Conservation (phyloP, 23 tunicate species). For the Halocynthia aurantium region DNA sequence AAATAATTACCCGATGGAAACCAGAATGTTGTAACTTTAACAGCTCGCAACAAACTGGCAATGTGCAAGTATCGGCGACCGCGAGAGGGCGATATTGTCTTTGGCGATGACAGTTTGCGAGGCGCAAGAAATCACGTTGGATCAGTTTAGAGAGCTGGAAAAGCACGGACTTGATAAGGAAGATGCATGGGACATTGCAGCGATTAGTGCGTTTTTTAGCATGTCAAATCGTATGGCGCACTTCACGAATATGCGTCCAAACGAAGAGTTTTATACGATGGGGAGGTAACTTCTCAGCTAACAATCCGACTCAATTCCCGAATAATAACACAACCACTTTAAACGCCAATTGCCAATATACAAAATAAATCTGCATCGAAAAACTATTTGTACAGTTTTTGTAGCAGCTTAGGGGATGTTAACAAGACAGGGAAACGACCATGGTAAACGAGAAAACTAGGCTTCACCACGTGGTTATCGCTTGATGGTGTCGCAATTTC, state of each 20-base stretch:
- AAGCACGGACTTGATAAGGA: constrained; percentile 45
- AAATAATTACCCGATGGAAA: background rate
- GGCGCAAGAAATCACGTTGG: constrained; percentile 19
- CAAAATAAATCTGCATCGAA: too few species aligned
- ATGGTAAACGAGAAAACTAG: too few species aligned
- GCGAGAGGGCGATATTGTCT: constrained; percentile 42
- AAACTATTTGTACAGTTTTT: too few species aligned
- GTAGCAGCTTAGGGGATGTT: too few species aligned
- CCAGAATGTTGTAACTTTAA: background rate
- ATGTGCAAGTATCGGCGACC: constrained; percentile 18
- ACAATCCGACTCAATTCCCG: too few species aligned
- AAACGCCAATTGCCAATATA: too few species aligned
- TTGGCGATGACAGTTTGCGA: constrained; percentile 25
- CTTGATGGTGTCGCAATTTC: too few species aligned
- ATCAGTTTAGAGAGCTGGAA: constrained; percentile 31
- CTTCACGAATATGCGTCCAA: constrained; percentile 46
- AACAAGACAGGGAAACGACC: too few species aligned
- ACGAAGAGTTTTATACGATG: constrained; percentile 44
- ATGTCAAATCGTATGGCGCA: constrained; percentile 37
- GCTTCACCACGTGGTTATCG: too few species aligned
- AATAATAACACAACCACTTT: too few species aligned
- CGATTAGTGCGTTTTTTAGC: constrained; percentile 32
- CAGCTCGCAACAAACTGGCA: constrained; percentile 17
- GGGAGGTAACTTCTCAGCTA: background rate
- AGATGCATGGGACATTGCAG: constrained; percentile 69